phyloP scores from a whole-genome alignment of 2,797 vertebrate genomes.

The Naso thynnoides region DNA sequence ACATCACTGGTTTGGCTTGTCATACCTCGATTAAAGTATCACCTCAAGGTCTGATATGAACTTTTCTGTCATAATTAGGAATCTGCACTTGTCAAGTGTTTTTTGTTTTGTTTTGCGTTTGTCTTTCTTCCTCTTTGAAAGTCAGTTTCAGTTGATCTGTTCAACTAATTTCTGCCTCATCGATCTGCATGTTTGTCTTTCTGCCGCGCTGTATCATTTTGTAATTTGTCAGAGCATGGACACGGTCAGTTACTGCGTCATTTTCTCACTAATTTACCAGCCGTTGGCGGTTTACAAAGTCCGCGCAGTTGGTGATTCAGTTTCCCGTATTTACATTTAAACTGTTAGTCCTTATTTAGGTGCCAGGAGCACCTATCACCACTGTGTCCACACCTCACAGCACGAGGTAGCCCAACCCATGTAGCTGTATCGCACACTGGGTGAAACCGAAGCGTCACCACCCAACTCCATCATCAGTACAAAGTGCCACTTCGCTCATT shows the following conservation, averaged over 20 bases:
- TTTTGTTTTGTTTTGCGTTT: background rate
- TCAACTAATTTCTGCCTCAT: background rate
- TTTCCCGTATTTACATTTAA: conserved; percentile 57
- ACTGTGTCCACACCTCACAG: conserved; percentile 56
- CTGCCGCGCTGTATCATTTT: background rate
- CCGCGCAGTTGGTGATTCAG: conserved; percentile 21
- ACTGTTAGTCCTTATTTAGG: conserved; percentile 33
- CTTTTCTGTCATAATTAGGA: background rate
- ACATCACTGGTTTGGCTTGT: background rate
- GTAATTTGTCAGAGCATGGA: background rate
- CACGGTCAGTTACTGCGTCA: background rate
- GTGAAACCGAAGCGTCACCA: conserved; percentile 46
- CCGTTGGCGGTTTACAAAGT: background rate
- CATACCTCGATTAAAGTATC: background rate
- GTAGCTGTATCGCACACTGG: conserved; percentile 32
- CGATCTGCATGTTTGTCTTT: background rate
- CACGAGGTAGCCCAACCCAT: conserved; percentile 50
- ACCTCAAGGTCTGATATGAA: background rate
- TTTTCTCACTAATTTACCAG: conserved; percentile 8
- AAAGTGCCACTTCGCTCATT: conserved; percentile 14
- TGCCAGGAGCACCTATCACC: conserved; percentile 56
- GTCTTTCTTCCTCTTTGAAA: background rate
- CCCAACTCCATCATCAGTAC: conserved; percentile 50
- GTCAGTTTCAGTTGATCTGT: background rate
- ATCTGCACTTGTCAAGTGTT: background rate